Conservation (phyloP, 92 coral and sea anemone genomes). For the Epizoanthus rinbou region DNA sequence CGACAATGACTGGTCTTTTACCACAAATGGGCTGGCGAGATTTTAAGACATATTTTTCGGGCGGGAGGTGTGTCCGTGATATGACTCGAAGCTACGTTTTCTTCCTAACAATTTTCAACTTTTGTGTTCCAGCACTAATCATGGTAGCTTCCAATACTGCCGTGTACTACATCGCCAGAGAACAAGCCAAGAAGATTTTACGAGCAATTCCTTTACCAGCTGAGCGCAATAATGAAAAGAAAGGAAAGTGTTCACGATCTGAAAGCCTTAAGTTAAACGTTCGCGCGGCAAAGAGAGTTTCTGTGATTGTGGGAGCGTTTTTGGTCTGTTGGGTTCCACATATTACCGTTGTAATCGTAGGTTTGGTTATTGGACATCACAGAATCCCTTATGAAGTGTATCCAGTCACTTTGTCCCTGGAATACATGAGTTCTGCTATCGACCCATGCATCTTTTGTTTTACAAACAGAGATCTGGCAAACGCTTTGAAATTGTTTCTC, state of each 20-base stretch:
- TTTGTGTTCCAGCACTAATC: slow-evolving; percentile 72
- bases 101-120: slow-evolving; percentile 60
- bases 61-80: slow-evolving; percentile 46
- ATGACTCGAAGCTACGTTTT: slow-evolving; percentile 52
- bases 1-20: slow-evolving; percentile 61
- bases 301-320: slow-evolving; percentile 77
- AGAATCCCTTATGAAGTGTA: slow-evolving; percentile 58
- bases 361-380: slow-evolving; percentile 54
- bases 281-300: slow-evolving; percentile 79
- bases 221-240: slow-evolving; percentile 27
- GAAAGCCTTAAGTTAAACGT: slow-evolving; percentile 68
- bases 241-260: background rate
- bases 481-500: slow-evolving; percentile 48
- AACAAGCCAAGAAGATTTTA: slow-evolving; percentile 66
- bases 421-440: slow-evolving; percentile 82
- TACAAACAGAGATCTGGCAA: slow-evolving; percentile 72
- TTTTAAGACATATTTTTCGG: slow-evolving; percentile 17
- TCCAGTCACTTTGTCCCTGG: slow-evolving; percentile 70
- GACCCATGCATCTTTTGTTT: slow-evolving; percentile 81
- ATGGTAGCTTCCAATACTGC: slow-evolving; percentile 61
- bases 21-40: slow-evolving; percentile 81
- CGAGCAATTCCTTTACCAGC: slow-evolving; percentile 36
- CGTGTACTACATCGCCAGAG: slow-evolving; percentile 73
- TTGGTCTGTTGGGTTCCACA: slow-evolving; percentile 84
- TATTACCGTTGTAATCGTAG: slow-evolving; percentile 58